Evolutionary conservation across 2,797 vertebrate genomes (phyloP).

Genomic region (Hozukius guyotensis): DNA sequence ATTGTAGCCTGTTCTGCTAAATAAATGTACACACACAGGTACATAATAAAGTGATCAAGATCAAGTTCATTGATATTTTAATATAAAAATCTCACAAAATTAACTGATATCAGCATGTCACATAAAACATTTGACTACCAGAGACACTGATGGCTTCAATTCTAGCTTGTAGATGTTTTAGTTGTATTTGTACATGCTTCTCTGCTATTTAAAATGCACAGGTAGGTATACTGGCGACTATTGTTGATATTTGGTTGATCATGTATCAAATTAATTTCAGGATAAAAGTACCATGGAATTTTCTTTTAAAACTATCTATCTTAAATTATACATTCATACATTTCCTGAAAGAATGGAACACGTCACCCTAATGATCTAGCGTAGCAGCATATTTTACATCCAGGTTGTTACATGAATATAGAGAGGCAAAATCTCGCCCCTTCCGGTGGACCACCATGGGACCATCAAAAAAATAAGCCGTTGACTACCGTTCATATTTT

Average conservation of each 20-base stretch:
- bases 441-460: too few species aligned
- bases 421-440: fast-evolving
- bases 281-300: not conserved
- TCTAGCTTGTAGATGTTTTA: not conserved
- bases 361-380: not conserved
- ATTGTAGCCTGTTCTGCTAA: not conserved
- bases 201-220: not conserved
- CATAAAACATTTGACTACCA: not conserved
- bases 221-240: not conserved
- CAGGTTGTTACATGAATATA: not conserved
- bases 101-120: not conserved
- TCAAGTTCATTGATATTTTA: not conserved
- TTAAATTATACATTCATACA: not conserved
- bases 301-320: not conserved
- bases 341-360: not conserved
- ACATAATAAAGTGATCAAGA: not conserved
- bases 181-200: not conserved
- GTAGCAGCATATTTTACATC: not conserved
- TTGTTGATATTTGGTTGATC: not conserved
- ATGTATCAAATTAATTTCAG: not conserved
- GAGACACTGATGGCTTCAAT: not conserved
- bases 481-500: too few species aligned
- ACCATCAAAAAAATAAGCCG: too few species aligned
- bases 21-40: not conserved
- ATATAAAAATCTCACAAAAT: not conserved